Conservation (phyloP, 2,113 vertebrate species). For the Arvicanthis niloticus region DNA sequence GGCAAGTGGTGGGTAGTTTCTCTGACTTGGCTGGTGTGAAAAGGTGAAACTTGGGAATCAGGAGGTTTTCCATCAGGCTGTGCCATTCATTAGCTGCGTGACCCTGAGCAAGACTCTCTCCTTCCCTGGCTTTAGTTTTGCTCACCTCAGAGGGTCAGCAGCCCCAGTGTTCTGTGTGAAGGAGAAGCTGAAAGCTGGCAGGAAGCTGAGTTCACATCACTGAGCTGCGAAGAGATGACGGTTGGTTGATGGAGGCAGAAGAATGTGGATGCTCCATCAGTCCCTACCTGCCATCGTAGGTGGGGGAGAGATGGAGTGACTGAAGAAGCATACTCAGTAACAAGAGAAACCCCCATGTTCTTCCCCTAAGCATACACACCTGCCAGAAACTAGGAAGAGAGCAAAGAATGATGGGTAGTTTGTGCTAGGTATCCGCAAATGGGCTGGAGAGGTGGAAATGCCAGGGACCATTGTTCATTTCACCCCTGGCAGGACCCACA, state of each 20-base stretch:
- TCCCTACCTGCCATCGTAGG: background rate
- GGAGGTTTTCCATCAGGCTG: background rate
- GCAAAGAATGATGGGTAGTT: background rate
- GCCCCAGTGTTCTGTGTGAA: background rate
- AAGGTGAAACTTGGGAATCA: background rate
- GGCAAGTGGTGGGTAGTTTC: background rate
- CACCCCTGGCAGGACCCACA: background rate
- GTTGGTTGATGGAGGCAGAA: background rate
- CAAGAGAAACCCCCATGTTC: background rate
- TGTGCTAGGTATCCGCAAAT: background rate
- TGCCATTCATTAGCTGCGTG: background rate
- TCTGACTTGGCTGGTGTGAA: background rate
- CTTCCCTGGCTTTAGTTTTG: background rate
- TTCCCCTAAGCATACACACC: background rate
- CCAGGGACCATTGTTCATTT: background rate
- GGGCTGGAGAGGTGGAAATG: background rate
- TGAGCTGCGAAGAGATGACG: background rate
- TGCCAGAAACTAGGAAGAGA: background rate
- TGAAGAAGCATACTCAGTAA: background rate
- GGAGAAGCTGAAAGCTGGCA: background rate
- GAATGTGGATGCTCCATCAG: background rate
- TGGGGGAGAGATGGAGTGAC: rapidly evolving
- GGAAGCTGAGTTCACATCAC: background rate
- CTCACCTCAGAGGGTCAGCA: background rate
- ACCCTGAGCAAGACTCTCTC: background rate